phyloP scores from a whole-genome alignment of 92 coral and sea anemone species.

The Chrysogorgia sp. region DNA sequence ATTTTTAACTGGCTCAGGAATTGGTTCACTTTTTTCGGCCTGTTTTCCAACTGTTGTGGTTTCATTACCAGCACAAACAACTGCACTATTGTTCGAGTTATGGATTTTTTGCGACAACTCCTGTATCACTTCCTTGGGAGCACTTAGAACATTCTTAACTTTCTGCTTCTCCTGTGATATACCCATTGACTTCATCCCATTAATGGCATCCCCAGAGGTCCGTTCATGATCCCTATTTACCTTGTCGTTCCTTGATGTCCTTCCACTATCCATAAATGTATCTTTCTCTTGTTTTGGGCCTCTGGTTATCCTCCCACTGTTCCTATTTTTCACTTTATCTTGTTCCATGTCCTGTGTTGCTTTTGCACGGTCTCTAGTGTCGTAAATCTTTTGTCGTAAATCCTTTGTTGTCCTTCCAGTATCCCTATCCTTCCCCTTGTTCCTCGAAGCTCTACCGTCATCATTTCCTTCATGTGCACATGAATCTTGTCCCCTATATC shows the following conservation, averaged over 20 bases:
- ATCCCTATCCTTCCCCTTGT: not conserved
- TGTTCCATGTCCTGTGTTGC: not conserved
- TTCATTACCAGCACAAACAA: too few relatives aligned
- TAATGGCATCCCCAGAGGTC: not conserved
- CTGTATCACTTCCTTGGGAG: not conserved
- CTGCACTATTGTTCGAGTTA: too few relatives aligned
- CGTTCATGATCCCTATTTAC: conserved; percentile 8
- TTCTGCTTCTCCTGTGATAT: not conserved
- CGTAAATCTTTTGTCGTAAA: not conserved
- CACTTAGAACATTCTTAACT: not conserved
- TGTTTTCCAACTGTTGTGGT: too few relatives aligned
- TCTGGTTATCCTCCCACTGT: not conserved
- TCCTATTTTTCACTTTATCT: not conserved
- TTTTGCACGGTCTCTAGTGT: not conserved
- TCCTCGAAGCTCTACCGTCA: not conserved
- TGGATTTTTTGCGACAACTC: too few relatives aligned
- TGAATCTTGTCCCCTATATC: conserved; percentile 48
- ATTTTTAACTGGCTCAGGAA: too few relatives aligned
- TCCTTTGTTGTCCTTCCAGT: not conserved
- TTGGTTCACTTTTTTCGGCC: too few relatives aligned
- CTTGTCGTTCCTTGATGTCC: not conserved
- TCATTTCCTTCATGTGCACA: not conserved
- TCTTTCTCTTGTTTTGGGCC: not conserved
- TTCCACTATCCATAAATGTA: not conserved
- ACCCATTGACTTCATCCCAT: not conserved